Conservation (phyloP, 2,113 vertebrate genomes). For the cat (Felis catus) region F.catus_Fca126_mat1.0 CM031418.1:80160001-80160500, state of each 20-base stretch:
- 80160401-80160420: conserved; percentile 66
- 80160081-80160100: conserved; percentile 33
- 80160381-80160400: conserved; percentile 68
- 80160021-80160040: conserved; percentile 65
- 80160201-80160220: conserved; percentile 63
- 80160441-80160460: conserved; percentile 71
- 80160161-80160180: conserved; percentile 1
- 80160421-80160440: conserved; percentile 75
- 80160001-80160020: conserved; percentile 45
- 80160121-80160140: conserved; percentile 4
- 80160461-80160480: conserved; percentile 65
- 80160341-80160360: conserved; percentile 80
- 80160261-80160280: conserved; percentile 73
- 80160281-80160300: conserved; percentile 78
- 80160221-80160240: conserved; percentile 73
- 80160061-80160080: conserved; percentile 63
- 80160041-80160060: conserved; percentile 49
- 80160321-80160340: conserved; percentile 64
- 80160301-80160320: conserved; percentile 78
- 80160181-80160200: conserved; percentile 45
- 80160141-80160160: neutral
- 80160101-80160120: conserved; percentile 48
- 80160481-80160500: conserved; percentile 61
- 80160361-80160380: conserved; percentile 78
- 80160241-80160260: conserved; percentile 70